These are phyloP conservation scores for Acropora tenuis DNA, from an alignment of 64 coral and sea anemone genomes.

Conservation along the genomic window DNA sequence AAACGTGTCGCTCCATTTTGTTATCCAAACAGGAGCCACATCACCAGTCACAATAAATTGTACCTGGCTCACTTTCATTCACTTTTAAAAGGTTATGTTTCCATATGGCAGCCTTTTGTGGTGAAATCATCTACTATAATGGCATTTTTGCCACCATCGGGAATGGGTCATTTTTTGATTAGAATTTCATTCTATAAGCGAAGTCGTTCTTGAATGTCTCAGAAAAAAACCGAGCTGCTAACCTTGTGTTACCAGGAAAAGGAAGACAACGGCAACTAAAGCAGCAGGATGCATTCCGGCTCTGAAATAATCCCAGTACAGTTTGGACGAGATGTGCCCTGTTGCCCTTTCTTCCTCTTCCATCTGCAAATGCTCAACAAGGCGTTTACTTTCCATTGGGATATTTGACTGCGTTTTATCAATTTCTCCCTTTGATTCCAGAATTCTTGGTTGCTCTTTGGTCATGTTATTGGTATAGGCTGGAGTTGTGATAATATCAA, in stretches of 20 bases:
- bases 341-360: conserved; percentile 33
- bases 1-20: too few relatives aligned
- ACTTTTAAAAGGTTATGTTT: too few relatives aligned
- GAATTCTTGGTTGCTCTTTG: not conserved
- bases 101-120: too few relatives aligned
- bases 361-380: conserved; percentile 2
- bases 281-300: conserved; percentile 13
- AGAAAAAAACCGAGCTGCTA: not conserved
- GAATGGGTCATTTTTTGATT: too few relatives aligned
- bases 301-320: conserved; percentile 63
- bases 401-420: not conserved
- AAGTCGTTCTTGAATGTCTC: too few relatives aligned
- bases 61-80: too few relatives aligned
- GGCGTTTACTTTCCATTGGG: too few relatives aligned
- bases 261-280: not conserved
- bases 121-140: too few relatives aligned
- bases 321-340: conserved; percentile 4
- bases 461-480: not conserved
- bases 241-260: conserved; percentile 63
- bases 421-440: not conserved
- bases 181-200: too few relatives aligned
- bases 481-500: conserved; percentile 11
- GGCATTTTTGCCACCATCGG: too few relatives aligned
- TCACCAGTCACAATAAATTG: too few relatives aligned
- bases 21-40: too few relatives aligned